Evolutionary conservation across 1,140 invertebrate species (phyloP), one percentile per base, ranked within the genome.

Genomic region (Drosophila hydei): DNA sequence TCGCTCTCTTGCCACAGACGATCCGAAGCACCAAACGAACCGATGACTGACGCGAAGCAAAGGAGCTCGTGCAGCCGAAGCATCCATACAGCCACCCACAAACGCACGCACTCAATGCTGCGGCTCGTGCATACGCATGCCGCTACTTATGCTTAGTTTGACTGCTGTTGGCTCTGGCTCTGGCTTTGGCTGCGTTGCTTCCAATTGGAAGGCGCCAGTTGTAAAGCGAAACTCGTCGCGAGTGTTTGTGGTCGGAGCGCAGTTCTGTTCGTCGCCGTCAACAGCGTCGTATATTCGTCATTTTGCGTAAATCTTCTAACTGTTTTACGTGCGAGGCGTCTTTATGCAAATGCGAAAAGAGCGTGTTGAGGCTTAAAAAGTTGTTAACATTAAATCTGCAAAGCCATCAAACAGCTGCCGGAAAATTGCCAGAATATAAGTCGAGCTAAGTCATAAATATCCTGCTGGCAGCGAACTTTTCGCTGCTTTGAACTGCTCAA

Each of bases 131-230:
- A 71, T 45, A 61, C 42, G 64, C 54, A 67, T 72, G 48, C 69
- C 69, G 48, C 33, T 50, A 52, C 60, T 70, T 45, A 21, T 51
- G 61, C 42, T 59, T 36, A 47, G 42, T 42, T 33, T 11, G 30
- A 33, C 30, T 5, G 36, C 19, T 11, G 14, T 6, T 52, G 25
- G 18, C 33, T 19, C 52, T 55, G 67, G 11, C 48, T 52, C 40
- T 47, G 27, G 16, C 42, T 36, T 12, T 51, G 40, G 8, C 19
- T 67, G 62, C 21, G 36, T n/a, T 30, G 36, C 48, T 69, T 73
- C 70, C 63, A 68, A 73, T 73, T 73, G 65, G 71, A 73, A 69
- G 65, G 70, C 59, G 60, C 55, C 79, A 78, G 79, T 83, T 62
- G 59, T 58, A 67, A 72, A 72, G 47, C 58, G 63, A 72, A 69